phyloP scores from a whole-genome alignment of 2,113 vertebrate genomes.

The Catharus minimus region DNA sequence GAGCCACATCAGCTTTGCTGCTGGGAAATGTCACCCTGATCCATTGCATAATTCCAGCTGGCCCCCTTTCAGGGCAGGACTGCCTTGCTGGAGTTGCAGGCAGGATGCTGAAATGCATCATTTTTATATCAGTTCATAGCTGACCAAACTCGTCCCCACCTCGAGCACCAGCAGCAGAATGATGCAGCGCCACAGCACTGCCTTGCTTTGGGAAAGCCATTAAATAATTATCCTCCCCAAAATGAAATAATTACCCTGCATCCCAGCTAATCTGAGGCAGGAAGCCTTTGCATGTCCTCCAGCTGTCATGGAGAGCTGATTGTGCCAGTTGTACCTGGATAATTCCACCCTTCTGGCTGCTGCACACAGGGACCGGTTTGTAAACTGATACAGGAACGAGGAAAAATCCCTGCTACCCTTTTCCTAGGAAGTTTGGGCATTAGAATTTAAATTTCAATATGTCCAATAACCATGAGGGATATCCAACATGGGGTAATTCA shows the following conservation, averaged over 20 bases:
- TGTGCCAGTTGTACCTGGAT: not conserved
- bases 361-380: not conserved
- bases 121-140: not conserved
- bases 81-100: not conserved
- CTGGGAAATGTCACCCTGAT: constrained; percentile 25
- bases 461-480: not conserved
- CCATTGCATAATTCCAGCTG: not conserved
- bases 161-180: not conserved
- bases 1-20: not conserved
- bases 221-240: not conserved
- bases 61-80: not conserved
- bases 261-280: not conserved
- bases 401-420: not conserved
- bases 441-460: not conserved
- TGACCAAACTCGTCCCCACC: not conserved
- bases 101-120: not conserved
- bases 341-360: not conserved
- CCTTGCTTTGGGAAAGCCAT: not conserved
- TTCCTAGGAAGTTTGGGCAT: not conserved
- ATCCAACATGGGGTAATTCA: fast-evolving
- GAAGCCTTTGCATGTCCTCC: not conserved
- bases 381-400: not conserved
- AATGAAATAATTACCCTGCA: not conserved
- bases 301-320: not conserved
- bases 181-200: not conserved